Conservation (phyloP, 2,888 invertebrate genomes). For the Crocallis elinguaria region DNA sequence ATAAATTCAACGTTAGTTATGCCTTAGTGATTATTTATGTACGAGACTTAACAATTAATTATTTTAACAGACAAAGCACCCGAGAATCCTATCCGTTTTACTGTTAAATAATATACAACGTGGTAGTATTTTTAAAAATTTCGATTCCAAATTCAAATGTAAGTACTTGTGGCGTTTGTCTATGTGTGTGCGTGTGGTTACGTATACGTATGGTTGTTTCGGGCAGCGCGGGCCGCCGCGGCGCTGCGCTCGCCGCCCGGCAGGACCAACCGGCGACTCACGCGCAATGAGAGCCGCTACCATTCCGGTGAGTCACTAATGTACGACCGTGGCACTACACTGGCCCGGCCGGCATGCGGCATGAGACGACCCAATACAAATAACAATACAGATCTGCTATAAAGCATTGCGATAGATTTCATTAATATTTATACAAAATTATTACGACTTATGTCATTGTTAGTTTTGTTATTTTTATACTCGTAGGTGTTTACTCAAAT, state of each 20-base stretch:
- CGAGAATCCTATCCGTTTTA: too few species aligned
- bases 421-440: too few species aligned
- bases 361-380: slow-evolving; percentile 15
- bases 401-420: too few species aligned
- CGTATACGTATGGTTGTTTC: slow-evolving; percentile 77
- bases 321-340: background rate
- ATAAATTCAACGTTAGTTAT: too few species aligned
- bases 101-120: background rate
- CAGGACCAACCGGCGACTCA: slow-evolving; percentile 94
- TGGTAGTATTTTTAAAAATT: background rate
- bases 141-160: slow-evolving; percentile 38
- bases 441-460: too few species aligned
- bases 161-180: slow-evolving; percentile 43
- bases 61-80: too few species aligned
- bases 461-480: too few species aligned
- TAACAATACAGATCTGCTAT: too few species aligned
- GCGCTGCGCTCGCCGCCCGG: slow-evolving; percentile 85
- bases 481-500: too few species aligned
- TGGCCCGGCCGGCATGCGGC: slow-evolving; percentile 3
- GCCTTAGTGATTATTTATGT: too few species aligned
- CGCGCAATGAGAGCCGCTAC: slow-evolving; percentile 97
- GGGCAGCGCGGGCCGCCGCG: slow-evolving; percentile 82
- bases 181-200: slow-evolving; percentile 57
- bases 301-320: slow-evolving; percentile 93
- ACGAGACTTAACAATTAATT: too few species aligned